Conservation (phyloP, 37 sponge, comb jelly and placozoan genomes). For the Ianthella basta region DNA sequence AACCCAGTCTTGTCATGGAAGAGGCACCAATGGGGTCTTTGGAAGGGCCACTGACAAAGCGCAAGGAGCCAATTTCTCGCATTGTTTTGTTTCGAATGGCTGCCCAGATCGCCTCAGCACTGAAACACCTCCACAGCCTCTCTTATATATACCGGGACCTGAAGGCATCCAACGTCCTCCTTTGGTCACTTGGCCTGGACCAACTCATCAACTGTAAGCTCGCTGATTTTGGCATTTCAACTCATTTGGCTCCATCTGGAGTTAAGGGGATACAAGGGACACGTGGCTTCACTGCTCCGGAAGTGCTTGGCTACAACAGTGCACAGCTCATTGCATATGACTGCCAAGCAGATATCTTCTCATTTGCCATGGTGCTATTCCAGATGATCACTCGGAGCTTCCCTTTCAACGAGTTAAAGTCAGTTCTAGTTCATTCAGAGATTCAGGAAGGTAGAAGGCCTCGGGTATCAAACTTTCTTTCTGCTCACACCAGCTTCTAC, state of each 20-base stretch:
- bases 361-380: constrained; percentile 53
- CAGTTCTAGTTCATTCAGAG: not conserved
- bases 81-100: constrained; percentile 48
- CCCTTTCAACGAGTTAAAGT: constrained; percentile 27
- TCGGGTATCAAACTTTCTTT: constrained; percentile 10
- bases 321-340: constrained; percentile 25
- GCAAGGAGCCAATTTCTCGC: constrained; percentile 21
- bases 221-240: constrained; percentile 42
- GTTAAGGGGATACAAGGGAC: constrained; percentile 39
- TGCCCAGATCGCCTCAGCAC: constrained; percentile 57
- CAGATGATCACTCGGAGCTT: constrained; percentile 37
- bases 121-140: constrained; percentile 39
- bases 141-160: constrained; percentile 49
- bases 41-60: constrained; percentile 10
- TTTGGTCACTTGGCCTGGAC: constrained; percentile 54
- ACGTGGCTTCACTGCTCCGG: constrained; percentile 57
- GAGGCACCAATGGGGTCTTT: constrained; percentile 58
- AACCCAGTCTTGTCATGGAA: constrained; percentile 51
- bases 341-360: constrained; percentile 50
- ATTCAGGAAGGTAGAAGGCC: constrained; percentile 38
- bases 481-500: constrained; percentile 17
- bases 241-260: constrained; percentile 35
- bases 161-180: constrained; percentile 55
- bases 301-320: constrained; percentile 27
- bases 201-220: constrained; percentile 53